Base-by-base conservation (phyloP, 2,113 vertebrate genomes). In the Aplodontia rufa region DNA sequence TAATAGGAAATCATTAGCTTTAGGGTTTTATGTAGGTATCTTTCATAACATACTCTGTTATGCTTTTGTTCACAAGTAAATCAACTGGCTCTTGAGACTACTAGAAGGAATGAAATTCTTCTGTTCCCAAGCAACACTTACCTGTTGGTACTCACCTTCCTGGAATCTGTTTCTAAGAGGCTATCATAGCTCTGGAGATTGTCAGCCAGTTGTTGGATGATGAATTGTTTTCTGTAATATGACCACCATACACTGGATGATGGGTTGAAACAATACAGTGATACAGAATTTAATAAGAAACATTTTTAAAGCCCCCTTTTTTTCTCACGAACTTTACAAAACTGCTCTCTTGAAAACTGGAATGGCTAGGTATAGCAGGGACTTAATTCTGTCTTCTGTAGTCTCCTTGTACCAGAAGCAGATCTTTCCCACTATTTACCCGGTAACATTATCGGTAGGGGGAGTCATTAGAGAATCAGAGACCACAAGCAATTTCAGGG, bases 121-220 rank as follows among this genome's bases (percentile, higher is more conserved):
- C 90, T 95, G 97, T 98, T 98, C 96, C 97, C 98, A 98, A 97
- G 97, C 97, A 98, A 98, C 96, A 8, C 95, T 80, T 86, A 96
- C 96, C 19, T 32, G 95, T 97, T 96, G 90, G 66, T 96, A 94
- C 96, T 97, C 97, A 96, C 85, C 93, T 97, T 96, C 81, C 64
- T 96, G 75, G 1, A 90, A 28, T 94, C 97, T 95, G 95, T 98
- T 98, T 98, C 97, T 96, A 97, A 98, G 97, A 98, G 93, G 97
- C 96, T n/a, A n/a, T n/a, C 95, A 87, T 83, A 45, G n/a, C 60
- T 83, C 87, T 26, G 72, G 62, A 97, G 88, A 90, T 75, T 84
- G 96, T 97, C 95, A 96, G 87, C 66, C 93, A 91, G 87, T 88
- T 95, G 96, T 95, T 91, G 90, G 97, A 96, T 97, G 98, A 98